Base-by-base conservation (phyloP, 2,797 vertebrate species). In the Chelon auratus region DNA sequence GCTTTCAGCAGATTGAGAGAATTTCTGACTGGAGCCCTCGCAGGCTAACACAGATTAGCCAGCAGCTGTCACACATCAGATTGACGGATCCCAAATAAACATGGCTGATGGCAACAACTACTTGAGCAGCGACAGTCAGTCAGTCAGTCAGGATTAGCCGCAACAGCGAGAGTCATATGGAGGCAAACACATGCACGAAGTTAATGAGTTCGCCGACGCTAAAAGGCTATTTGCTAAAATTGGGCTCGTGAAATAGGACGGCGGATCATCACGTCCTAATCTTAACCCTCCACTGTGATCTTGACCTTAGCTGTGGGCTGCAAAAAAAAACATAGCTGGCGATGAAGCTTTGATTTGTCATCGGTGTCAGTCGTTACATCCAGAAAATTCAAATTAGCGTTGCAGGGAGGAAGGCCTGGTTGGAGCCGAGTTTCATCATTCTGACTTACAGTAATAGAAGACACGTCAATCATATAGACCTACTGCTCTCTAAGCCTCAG, bases 21-120 rank as follows among this genome's bases (percentile, higher is more conserved):
- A 80, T 82, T 68, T 83, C 73, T 75, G 81, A 90, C 73, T 75
- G 45, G 1, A 20, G 59, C 68, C 3, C 55, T 78, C 24, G 17
- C 61, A 42, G 62, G 56, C 66, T 33, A 78, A 58, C 59, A 36
- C 62, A 83, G 87, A 88, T 91, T 86, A 91, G 79, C 81, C 77
- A 60, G 80, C 83, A 87, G 86, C 87, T 89, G 88, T 89, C 83
- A 77, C 76, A 48, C 72, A 83, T 85, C 80, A 77, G 81, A 86
- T 55, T 72, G 86, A 81, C 73, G 13, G 53, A 81, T 76, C 30
- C 78, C 81, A 73, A 86, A 89, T 69, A 88, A 84, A 89, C 89
- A 78, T 30, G 71, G 78, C 85, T 54, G 15, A 50, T 37, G 75
- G 86, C 67, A 24, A 82, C 79, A 80, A 77, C 66, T 63, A 77